A percentile compares a stretch with the other conserved stretches of the same genome.
phyloP scores from a whole-genome alignment of 2,113 vertebrate species.

The Xiphophorus couchianus region DNA sequence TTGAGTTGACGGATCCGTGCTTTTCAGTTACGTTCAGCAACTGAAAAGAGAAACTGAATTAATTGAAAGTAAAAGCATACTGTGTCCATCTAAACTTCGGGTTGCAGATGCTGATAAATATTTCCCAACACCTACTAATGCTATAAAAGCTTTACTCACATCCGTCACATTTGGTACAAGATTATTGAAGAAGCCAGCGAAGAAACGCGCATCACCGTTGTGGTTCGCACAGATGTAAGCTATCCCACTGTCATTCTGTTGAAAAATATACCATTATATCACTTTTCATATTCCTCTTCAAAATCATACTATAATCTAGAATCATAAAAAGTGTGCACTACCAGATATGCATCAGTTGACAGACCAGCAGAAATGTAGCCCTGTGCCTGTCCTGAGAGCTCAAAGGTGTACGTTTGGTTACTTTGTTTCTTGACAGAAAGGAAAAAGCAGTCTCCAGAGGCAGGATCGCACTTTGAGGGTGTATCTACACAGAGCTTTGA shows the following conservation, averaged over 20 bases:
- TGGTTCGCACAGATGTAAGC: constrained; percentile 63
- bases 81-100: not conserved
- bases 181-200: not conserved
- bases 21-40: not conserved
- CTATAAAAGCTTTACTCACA: constrained; percentile 41
- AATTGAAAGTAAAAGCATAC: not conserved
- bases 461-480: not conserved
- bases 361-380: constrained; percentile 1
- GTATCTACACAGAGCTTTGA: not conserved
- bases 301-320: not conserved
- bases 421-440: not conserved
- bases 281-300: no score
- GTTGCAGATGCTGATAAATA: not conserved
- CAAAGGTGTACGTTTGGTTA: not conserved
- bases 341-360: not conserved
- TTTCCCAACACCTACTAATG: not conserved
- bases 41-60: not conserved
- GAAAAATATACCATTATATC: no score
- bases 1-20: not conserved
- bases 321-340: not conserved
- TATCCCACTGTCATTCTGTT: not conserved
- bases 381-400: not conserved
- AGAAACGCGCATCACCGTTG: not conserved
- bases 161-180: rapidly evolving
- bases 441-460: not conserved